phyloP scores from a whole-genome alignment of 2,113 vertebrate species.

The Anser cygnoides region DNA sequence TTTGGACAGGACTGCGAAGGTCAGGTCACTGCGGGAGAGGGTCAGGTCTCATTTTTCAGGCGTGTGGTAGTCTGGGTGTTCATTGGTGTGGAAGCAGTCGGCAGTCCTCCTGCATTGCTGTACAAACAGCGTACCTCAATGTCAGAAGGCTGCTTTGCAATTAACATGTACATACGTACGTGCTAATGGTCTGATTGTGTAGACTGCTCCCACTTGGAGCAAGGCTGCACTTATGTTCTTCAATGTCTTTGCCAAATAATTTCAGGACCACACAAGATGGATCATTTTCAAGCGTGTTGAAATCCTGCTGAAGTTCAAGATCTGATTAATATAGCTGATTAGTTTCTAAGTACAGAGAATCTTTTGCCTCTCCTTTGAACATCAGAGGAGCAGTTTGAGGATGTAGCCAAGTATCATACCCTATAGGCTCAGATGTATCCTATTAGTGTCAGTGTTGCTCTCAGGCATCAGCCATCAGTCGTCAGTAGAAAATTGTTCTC shows the following conservation, averaged over 20 bases:
- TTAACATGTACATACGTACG: accelerated
- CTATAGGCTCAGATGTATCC: neutral
- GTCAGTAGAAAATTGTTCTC: constrained; percentile 1
- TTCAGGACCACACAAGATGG: neutral
- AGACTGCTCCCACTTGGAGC: neutral
- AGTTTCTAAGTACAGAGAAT: neutral
- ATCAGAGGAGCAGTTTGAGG: neutral
- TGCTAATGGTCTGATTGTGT: accelerated
- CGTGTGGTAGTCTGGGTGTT: neutral
- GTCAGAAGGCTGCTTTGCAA: neutral
- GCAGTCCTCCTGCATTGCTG: neutral
- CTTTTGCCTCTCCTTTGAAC: neutral
- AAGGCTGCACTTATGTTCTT: neutral
- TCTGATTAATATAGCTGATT: neutral
- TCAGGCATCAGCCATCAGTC: neutral
- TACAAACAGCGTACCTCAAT: neutral
- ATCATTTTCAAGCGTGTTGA: neutral
- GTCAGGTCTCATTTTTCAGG: neutral
- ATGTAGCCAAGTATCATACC: neutral
- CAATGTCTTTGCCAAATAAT: neutral
- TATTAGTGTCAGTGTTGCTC: neutral
- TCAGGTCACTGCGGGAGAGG: neutral
- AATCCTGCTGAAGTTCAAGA: neutral
- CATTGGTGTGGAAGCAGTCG: accelerated
- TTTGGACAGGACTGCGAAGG: neutral